These are phyloP conservation scores for Scaptomyza pallida DNA, from an alignment of 1,140 invertebrate genomes.

Conservation along the genomic window DNA sequence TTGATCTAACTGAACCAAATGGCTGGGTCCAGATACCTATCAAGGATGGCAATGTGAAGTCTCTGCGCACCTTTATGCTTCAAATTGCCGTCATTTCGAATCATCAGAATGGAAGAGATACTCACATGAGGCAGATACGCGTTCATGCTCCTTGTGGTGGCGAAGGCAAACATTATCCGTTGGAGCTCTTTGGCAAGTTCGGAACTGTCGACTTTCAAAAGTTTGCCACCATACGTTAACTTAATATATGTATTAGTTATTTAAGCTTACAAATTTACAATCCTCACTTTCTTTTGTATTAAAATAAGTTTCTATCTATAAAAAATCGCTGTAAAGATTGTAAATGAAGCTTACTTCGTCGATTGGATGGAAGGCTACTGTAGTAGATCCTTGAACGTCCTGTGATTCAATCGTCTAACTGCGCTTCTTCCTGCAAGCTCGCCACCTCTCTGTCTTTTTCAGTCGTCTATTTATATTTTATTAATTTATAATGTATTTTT, in stretches of 20 bases:
- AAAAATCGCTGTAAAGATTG: background rate
- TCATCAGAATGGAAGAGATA: constrained; percentile 99
- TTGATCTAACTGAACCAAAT: constrained; percentile 96
- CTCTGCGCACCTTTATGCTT: constrained; percentile 97
- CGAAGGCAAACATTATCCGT: constrained; percentile 89
- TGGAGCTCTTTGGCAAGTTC: constrained; percentile 91
- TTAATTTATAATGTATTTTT: no score
- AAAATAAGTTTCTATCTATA: constrained; percentile 17
- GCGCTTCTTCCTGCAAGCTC: no score
- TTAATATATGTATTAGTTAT: constrained; percentile 1
- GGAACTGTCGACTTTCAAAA: constrained; percentile 92
- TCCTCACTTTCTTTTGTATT: constrained; percentile 23
- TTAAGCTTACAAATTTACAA: background rate
- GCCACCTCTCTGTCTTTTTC: no score
- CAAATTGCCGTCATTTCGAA: constrained; percentile 99
- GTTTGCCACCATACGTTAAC: constrained; percentile 90
- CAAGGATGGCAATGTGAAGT: constrained; percentile 94
- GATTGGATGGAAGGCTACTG: no score
- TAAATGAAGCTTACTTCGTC: no score
- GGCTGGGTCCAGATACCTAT: constrained; percentile 97
- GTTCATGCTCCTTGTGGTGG: constrained; percentile 93
- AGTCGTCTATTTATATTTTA: no score
- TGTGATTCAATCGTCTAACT: no score
- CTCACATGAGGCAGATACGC: constrained; percentile 98
- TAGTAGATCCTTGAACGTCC: no score